A percentile compares a stretch with the other conserved stretches of the same genome.
These are phyloP conservation scores for Acleris literana DNA, from an alignment of 2,888 invertebrate genomes.

Conservation along the genomic window DNA sequence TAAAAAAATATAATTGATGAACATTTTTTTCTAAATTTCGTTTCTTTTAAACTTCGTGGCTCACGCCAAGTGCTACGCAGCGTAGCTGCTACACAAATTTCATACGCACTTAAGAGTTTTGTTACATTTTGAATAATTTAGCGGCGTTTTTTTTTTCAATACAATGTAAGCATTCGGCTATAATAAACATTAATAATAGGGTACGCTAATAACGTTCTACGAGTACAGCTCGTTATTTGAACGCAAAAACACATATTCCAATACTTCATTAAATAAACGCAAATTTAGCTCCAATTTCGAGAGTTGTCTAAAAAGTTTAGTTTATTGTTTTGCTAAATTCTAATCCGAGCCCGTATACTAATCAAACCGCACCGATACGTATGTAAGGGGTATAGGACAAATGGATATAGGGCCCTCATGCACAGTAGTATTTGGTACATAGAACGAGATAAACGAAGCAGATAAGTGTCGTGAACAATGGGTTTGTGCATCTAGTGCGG, in stretches of 20 bases:
- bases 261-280: too few relatives aligned
- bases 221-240: too few relatives aligned
- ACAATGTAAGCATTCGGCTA: background rate
- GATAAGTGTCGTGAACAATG: slow-evolving; percentile 66
- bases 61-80: slow-evolving; percentile 25
- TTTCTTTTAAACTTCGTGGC: slow-evolving; percentile 6
- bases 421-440: slow-evolving; percentile 3
- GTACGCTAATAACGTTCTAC: too few relatives aligned
- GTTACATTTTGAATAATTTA: background rate
- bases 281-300: too few relatives aligned
- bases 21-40: background rate
- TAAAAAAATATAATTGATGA: background rate
- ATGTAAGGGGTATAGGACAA: too few relatives aligned
- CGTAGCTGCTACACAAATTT: slow-evolving; percentile 17
- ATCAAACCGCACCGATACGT: background rate
- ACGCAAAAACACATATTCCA: too few relatives aligned
- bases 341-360: too few relatives aligned
- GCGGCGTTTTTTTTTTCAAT: too few relatives aligned
- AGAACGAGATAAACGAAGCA: slow-evolving; percentile 46
- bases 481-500: slow-evolving; percentile 75
- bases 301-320: too few relatives aligned
- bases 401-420: too few relatives aligned
- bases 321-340: too few relatives aligned
- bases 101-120: background rate
- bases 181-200: background rate